These are phyloP conservation scores for Germaria angustata DNA, from an alignment of 2,888 invertebrate species.

Conservation along the genomic window DNA sequence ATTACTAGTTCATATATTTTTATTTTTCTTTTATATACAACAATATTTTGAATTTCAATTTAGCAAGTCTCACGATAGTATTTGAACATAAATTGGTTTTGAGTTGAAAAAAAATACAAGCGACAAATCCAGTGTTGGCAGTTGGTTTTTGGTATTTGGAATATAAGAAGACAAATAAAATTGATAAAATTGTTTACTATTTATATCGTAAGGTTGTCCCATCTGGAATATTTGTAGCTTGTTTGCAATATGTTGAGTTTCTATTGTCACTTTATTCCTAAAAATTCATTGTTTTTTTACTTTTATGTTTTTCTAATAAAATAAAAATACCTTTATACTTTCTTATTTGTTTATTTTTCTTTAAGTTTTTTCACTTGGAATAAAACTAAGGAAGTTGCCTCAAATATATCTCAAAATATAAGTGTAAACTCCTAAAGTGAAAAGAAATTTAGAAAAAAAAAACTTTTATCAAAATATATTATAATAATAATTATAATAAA, in stretches of 20 bases:
- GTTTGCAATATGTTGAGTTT: conserved; percentile 49
- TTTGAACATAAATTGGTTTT: conserved; percentile 61
- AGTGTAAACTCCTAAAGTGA: background rate
- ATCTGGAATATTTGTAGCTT: conserved; percentile 53
- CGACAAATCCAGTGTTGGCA: conserved; percentile 18
- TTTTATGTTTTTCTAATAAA: conserved; percentile 33
- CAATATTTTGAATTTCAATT: conserved; percentile 64
- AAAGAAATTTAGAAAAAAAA: background rate
- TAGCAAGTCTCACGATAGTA: conserved; percentile 60
- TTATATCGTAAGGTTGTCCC: conserved; percentile 46
- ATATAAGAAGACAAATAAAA: background rate
- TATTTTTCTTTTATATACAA: conserved; percentile 21
- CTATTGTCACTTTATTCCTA: conserved; percentile 51
- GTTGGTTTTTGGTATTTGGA: conserved; percentile 27
- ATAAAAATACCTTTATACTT: background rate
- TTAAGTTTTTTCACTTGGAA: background rate
- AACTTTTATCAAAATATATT: too few relatives aligned
- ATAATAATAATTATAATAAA: too few relatives aligned
- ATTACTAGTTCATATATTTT: conserved; percentile 21
- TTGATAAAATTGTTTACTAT: conserved; percentile 37
- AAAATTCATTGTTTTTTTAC: conserved; percentile 10
- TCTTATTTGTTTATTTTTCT: too few relatives aligned
- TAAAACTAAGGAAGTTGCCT: background rate
- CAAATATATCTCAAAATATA: background rate
- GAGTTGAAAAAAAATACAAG: conserved; percentile 17